phyloP scores from a whole-genome alignment of 2,888 invertebrate species.

The Altica lythri region DNA sequence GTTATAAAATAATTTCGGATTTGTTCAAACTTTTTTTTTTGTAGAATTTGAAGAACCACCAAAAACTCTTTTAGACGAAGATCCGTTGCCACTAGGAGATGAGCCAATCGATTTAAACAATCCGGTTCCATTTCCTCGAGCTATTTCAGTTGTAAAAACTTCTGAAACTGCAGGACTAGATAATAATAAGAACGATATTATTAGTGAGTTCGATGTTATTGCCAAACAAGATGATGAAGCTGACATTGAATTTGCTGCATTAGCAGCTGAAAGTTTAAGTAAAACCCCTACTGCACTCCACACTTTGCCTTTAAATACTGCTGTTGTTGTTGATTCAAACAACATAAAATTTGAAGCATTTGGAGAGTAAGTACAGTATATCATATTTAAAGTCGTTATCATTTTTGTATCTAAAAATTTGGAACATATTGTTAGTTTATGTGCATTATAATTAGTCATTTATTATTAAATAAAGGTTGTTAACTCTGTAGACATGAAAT shows the following conservation, averaged over 20 bases:
- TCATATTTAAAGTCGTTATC: too few relatives aligned
- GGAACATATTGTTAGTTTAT: too few relatives aligned
- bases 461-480: too few relatives aligned
- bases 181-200: constrained; percentile 39
- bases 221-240: constrained; percentile 64
- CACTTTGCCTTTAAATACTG: constrained; percentile 20
- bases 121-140: constrained; percentile 56
- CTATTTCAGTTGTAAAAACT: constrained; percentile 22
- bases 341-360: constrained; percentile 67
- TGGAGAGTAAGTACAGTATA: constrained; percentile 59
- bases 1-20: too few relatives aligned
- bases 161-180: not conserved
- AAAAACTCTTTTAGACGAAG: constrained; percentile 74
- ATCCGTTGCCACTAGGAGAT: constrained; percentile 68
- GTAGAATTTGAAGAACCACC: constrained; percentile 54
- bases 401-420: too few relatives aligned
- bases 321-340: constrained; percentile 55
- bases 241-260: constrained; percentile 76
- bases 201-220: constrained; percentile 61
- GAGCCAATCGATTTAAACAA: constrained; percentile 74
- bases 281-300: constrained; percentile 55
- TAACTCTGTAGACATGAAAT: too few relatives aligned
- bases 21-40: too few relatives aligned
- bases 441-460: too few relatives aligned
- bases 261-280: constrained; percentile 77